Percentiles rank a stretch among this genome's conserved stretches.
These are phyloP conservation scores for Petrocephalus zakoni DNA, from an alignment of 2,113 vertebrate genomes.

Conservation along the genomic window DNA sequence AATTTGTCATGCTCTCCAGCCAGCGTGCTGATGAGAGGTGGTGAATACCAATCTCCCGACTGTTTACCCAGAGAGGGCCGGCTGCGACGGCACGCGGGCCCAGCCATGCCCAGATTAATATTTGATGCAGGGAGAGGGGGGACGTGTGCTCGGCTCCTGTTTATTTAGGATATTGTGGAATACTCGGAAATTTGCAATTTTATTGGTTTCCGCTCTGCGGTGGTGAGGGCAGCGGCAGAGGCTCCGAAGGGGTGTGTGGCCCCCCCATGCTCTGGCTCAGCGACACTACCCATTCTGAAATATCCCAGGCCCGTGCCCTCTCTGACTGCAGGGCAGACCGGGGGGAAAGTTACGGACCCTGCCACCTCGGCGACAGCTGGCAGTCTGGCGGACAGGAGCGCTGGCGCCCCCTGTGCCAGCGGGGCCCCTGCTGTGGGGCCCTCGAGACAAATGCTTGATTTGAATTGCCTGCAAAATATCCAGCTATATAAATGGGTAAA, in stretches of 20 bases:
- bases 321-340: background rate
- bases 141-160: slow-evolving; percentile 77
- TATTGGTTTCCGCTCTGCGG: slow-evolving; percentile 75
- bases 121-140: slow-evolving; percentile 85
- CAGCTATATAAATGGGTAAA: background rate
- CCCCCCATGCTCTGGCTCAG: background rate
- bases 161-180: slow-evolving; percentile 98
- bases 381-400: background rate
- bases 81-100: slow-evolving; percentile 65
- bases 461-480: background rate
- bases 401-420: background rate
- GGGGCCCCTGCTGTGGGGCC: background rate
- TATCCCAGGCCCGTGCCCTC: background rate
- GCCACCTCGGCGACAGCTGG: background rate
- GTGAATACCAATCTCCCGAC: slow-evolving; percentile 74
- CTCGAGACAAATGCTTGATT: slow-evolving; percentile 11
- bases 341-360: background rate
- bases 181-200: slow-evolving; percentile 97
- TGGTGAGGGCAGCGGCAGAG: slow-evolving; percentile 12
- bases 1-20: slow-evolving; percentile 86
- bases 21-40: slow-evolving; percentile 70
- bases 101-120: slow-evolving; percentile 85
- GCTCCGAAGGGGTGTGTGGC: background rate
- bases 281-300: background rate
- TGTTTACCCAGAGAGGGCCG: slow-evolving; percentile 84